Evolutionary conservation across 2,797 vertebrate species (phyloP).

Genomic region (Myripristis murdjan): DNA sequence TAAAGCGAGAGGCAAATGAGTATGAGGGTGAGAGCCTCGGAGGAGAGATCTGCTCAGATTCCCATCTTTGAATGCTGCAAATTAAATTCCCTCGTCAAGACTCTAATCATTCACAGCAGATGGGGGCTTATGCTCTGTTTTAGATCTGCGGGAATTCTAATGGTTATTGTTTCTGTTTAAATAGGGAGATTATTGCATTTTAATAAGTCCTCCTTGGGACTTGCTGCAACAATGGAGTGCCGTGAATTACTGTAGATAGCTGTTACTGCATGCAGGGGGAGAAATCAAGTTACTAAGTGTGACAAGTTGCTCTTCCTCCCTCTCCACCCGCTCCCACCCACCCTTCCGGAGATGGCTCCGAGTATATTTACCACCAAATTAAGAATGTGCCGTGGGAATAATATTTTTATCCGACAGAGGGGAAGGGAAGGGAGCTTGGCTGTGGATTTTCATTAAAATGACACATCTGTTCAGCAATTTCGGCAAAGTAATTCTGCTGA

Average conservation of each 20-base stretch:
- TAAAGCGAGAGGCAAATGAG: constrained; percentile 86
- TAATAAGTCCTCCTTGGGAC: constrained; percentile 99
- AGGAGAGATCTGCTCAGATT: constrained; percentile 97
- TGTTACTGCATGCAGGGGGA: constrained; percentile 96
- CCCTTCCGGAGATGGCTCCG: constrained; percentile 93
- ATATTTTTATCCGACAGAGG: constrained; percentile 98
- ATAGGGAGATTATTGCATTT: constrained; percentile 99
- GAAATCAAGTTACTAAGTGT: constrained; percentile 99
- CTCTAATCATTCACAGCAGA: constrained; percentile 99
- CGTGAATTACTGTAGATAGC: constrained; percentile 99
- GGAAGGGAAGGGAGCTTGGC: constrained; percentile 93
- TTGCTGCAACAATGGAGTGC: constrained; percentile 97
- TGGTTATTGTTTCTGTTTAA: constrained; percentile 99
- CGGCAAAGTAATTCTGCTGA: constrained; percentile 99
- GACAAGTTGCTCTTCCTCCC: constrained; percentile 96
- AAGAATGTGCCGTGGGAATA: constrained; percentile 98
- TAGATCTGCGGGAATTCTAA: constrained; percentile 99
- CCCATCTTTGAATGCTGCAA: constrained; percentile 98
- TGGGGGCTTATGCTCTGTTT: constrained; percentile 97
- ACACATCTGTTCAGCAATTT: constrained; percentile 99
- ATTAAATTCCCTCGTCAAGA: constrained; percentile 99
- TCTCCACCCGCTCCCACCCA: constrained; percentile 82
- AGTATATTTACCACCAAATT: constrained; percentile 99
- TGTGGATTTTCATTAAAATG: constrained; percentile 99
- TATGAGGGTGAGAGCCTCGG: constrained; percentile 92